Evolutionary conservation across 2,113 vertebrate genomes (phyloP), one percentile per base, ranked within the genome.

Genomic region (Thunnus thynnus): DNA sequence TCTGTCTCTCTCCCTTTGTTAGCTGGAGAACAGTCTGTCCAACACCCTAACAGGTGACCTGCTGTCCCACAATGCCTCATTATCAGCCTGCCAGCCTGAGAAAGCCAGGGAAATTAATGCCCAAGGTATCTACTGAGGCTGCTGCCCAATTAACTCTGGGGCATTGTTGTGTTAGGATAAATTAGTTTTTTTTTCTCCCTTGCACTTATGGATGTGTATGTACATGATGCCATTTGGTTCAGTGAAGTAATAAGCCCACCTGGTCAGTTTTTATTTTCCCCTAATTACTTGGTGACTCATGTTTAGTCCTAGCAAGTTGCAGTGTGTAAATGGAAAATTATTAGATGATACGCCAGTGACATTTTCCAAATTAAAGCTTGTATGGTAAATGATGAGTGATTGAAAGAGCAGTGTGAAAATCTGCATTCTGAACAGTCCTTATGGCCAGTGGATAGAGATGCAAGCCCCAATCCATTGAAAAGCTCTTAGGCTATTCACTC

Each of bases 61-160:
- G 69, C 76, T 78, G 71, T 93, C 90, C 89, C 85, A 94, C 91
- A 92, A 89, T 93, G 85, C 85, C 86, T 94, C 88, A 94, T 95
- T 93, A 94, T 93, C 89, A 93, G 87, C 89, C 84, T 88, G 89
- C 94, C 93, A 93, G 78, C 13, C 76, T 48, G 76, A 87, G 74
- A 88, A 83, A 82, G 88, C 54, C 85, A 66, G 72, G 85, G 79
- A 93, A 93, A 93, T 93, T 86, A 92, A 93, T 86, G 90, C 83
- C 78, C 71, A 22, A 81, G 80, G 72, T 78, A 80, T 75, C 88
- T 73, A 54, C 78, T 47, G 66, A 85, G 78, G 51, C 60, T 48
- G 81, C 65, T 36, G 83, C 60, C 86, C 89, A 93, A 94, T 94
- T 92, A 93, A 89, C 88, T 89, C 54, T n/a, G 4, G 72, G 65